phyloP scores from a whole-genome alignment of 2,797 vertebrate genomes.

The Telmatherina bonti region DNA sequence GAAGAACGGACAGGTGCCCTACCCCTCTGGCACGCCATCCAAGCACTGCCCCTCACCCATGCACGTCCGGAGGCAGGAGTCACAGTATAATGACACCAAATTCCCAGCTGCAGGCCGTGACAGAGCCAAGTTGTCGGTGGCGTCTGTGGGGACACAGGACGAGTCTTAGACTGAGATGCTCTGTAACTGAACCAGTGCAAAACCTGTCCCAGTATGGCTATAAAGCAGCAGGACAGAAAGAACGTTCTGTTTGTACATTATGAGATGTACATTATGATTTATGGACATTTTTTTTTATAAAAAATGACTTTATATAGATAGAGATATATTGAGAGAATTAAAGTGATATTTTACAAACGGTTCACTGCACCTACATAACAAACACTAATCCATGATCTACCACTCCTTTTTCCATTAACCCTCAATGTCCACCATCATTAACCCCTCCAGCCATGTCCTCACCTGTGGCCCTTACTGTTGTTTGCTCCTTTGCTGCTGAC shows the following conservation, averaged over 20 bases:
- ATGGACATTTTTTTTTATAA: conserved; percentile 86
- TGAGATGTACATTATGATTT: conserved; percentile 79
- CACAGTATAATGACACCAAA: conserved; percentile 92
- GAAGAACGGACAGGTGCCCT: conserved; percentile 98
- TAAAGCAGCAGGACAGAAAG: conserved; percentile 42
- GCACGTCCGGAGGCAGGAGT: conserved; percentile 89
- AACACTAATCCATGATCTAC: conserved; percentile 24
- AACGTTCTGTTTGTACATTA: conserved; percentile 56
- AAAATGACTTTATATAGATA: conserved; percentile 85
- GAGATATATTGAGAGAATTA: conserved; percentile 66
- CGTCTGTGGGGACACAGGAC: conserved; percentile 89
- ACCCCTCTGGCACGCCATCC: conserved; percentile 89
- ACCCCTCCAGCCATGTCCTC: conserved; percentile 21
- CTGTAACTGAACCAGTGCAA: conserved; percentile 29
- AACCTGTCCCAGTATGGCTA: conserved; percentile 42
- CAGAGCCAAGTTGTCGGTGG: conserved; percentile 87
- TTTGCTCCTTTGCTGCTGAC: conserved; percentile 70
- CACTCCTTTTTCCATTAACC: conserved; percentile 28
- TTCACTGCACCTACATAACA: conserved; percentile 67
- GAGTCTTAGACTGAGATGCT: conserved; percentile 84
- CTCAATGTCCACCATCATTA: conserved; percentile 40
- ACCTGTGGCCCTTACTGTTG: conserved; percentile 59
- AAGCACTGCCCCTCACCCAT: conserved; percentile 84
- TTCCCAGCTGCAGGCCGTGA: conserved; percentile 87
- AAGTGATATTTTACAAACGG: conserved; percentile 82